Percentiles rank a stretch among this genome's conserved stretches.
These are phyloP conservation scores for Listrodromus nycthemerus DNA, from an alignment of 2,888 invertebrate species.

Conservation along the genomic window DNA sequence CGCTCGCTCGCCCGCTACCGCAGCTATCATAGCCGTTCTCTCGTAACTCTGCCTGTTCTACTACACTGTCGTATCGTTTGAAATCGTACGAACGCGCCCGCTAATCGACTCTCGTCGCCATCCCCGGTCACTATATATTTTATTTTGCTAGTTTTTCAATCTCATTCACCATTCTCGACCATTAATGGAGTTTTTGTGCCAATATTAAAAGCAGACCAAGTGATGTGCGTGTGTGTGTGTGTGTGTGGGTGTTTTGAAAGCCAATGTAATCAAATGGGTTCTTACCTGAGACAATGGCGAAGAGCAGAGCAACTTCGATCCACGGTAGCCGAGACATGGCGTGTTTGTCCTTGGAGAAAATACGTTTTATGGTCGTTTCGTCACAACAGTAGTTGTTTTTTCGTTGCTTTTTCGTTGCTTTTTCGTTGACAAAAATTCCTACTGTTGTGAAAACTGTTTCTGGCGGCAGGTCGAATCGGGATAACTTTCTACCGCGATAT, in stretches of 20 bases:
- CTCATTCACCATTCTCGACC: neutral
- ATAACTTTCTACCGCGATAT: neutral
- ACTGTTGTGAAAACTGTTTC: neutral
- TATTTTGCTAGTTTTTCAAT: neutral
- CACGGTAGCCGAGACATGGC: constrained; percentile 78
- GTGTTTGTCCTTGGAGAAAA: constrained; percentile 23
- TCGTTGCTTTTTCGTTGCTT: no score
- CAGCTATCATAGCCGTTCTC: constrained; percentile 22
- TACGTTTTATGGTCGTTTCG: neutral
- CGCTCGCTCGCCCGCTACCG: constrained; percentile 33
- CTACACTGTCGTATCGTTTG: neutral
- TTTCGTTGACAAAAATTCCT: no score
- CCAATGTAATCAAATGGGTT: neutral
- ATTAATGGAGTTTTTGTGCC: neutral
- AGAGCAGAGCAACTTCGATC: constrained; percentile 74
- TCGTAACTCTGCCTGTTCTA: constrained; percentile 9
- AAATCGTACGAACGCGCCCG: constrained; percentile 6
- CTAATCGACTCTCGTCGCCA: neutral
- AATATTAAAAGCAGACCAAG: neutral
- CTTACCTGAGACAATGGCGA: constrained; percentile 77
- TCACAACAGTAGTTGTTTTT: neutral
- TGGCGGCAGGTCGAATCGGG: neutral
- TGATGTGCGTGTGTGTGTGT: neutral
- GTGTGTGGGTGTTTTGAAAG: neutral
- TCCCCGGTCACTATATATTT: neutral